Percentiles rank a stretch among this genome's conserved stretches.
Evolutionary conservation across 2,888 invertebrate species (phyloP).

Genomic region (Hypomecis punctinalis): DNA sequence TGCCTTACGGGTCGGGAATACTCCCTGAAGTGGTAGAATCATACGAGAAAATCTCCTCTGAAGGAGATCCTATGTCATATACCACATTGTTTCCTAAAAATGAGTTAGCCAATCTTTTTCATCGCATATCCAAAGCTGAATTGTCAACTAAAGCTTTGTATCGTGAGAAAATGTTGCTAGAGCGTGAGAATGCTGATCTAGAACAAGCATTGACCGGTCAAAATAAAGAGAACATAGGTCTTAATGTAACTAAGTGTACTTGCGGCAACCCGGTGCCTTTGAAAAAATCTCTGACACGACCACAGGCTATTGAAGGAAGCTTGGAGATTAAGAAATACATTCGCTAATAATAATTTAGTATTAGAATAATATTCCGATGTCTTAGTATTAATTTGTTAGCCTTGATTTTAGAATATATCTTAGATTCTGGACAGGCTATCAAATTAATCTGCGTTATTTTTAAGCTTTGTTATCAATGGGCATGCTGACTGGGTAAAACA

Average conservation of each 20-base stretch:
- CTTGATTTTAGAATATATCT: too few relatives aligned
- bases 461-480: too few relatives aligned
- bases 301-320: constrained; percentile 6
- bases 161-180: constrained; percentile 8
- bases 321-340: constrained; percentile 10
- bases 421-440: too few relatives aligned
- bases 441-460: too few relatives aligned
- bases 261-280: background rate
- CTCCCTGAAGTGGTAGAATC: background rate
- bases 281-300: background rate
- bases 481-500: too few relatives aligned
- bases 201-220: background rate
- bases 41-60: too few relatives aligned
- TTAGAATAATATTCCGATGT: too few relatives aligned
- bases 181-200: constrained; percentile 25
- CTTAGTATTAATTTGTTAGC: too few relatives aligned
- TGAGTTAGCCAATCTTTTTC: constrained; percentile 2
- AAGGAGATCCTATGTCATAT: background rate
- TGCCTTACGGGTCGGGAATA: constrained; percentile 10
- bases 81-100: background rate
- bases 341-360: background rate
- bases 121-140: constrained; percentile 9
- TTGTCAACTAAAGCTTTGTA: constrained; percentile 6
- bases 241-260: background rate
- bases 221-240: background rate